Evolutionary conservation across 2,888 invertebrate genomes (phyloP).

Genomic region (Mimumesa dahlbomi): DNA sequence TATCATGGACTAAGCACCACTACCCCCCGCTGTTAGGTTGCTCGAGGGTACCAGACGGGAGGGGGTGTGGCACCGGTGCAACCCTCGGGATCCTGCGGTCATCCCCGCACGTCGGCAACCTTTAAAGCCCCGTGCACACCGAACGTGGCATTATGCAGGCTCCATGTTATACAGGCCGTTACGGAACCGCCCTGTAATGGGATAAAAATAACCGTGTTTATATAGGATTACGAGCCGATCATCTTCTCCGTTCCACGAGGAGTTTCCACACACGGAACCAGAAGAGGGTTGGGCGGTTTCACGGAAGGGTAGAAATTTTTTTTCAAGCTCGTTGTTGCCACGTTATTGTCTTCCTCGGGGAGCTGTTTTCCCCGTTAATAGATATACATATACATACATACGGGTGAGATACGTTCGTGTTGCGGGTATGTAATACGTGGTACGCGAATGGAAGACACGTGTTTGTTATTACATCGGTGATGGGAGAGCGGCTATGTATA

Average conservation of each 20-base stretch:
- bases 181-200: constrained; percentile 65
- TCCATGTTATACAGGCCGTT: constrained; percentile 46
- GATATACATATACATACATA: constrained; percentile 15
- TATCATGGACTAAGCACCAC: constrained; percentile 62
- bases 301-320: constrained; percentile 44
- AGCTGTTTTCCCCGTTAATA: constrained; percentile 21
- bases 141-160: constrained; percentile 59
- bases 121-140: constrained; percentile 45
- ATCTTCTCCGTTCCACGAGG: constrained; percentile 45
- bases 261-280: constrained; percentile 26
- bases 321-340: not conserved
- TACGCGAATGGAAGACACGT: not conserved
- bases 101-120: constrained; percentile 55
- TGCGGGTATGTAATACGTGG: not conserved
- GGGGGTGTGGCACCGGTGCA: constrained; percentile 62
- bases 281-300: constrained; percentile 7
- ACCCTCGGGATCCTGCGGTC: constrained; percentile 63
- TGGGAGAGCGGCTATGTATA: too few species aligned
- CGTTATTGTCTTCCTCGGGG: constrained; percentile 1
- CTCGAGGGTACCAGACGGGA: constrained; percentile 39
- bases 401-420: constrained; percentile 11
- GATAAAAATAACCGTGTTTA: constrained; percentile 72
- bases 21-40: constrained; percentile 66
- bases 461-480: not conserved
- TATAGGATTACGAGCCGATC: constrained; percentile 68